Evolutionary conservation across 30 jellyfish, hydroid and myxozoan species (phyloP), one percentile per base, ranked within the genome.

Genomic region (Cassiopea xamachana): DNA sequence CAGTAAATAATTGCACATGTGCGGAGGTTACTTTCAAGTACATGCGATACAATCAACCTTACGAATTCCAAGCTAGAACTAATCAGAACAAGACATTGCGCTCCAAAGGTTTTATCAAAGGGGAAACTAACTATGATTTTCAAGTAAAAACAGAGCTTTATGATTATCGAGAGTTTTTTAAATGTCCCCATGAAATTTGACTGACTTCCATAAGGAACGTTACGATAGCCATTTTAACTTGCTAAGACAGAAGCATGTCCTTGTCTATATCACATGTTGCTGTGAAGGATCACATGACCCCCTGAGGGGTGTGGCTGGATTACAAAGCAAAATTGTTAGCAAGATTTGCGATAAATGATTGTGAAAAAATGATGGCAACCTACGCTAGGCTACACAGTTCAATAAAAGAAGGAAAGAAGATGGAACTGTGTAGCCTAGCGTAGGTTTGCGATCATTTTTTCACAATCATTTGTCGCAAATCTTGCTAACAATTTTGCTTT

Each of bases 1-100:
- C 60, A 1, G 79, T 71, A 14, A 70, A 84, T 75, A 84, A 73
- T 69, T 84, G 92, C 48, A 78, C 92, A 3, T 84, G 92, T 74
- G 49, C 55, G 43, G 55, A 73, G 50, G 71, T 84, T 48, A 69
- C 85, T 7, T 84, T 43, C 77, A 55, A 84, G 50, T 46, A 47
- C 48, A 73, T 84, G 79, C 67, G 49, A 0, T 84, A 84, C 69
- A 51, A 5, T 2, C 84, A 43, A 49, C 68, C 68, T 1, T 84
- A 15, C 46, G 55, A 14, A 62, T 47, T 84, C 3, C 60, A 19
- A 46, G 92, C 85, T 2, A 84, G 43, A 46, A 9, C 92, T 9
- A 84, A 71, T 4, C 85, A 71, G 51, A 79, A 79, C 62, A 84
- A 84, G 1, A 48, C 50, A 18, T 48, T 84, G 64, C 45, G 19